These are phyloP conservation scores for Phrynosoma blainvillii DNA, from an alignment of 2,113 vertebrate species.

Conservation along the genomic window DNA sequence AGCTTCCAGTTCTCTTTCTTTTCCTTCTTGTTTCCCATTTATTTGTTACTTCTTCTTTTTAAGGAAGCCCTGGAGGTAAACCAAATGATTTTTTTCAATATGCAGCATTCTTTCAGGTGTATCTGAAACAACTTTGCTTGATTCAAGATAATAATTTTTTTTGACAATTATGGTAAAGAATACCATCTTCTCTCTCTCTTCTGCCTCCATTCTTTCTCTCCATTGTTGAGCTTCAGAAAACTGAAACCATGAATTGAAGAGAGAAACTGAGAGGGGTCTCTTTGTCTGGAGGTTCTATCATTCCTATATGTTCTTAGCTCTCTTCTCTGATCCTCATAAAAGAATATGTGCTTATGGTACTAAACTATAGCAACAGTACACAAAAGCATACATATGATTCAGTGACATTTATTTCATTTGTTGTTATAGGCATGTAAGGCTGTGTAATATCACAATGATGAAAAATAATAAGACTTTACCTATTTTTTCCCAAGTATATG, in stretches of 20 bases:
- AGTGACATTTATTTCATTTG: not conserved
- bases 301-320: slow-evolving; percentile 31
- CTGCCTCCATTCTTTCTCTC: not conserved
- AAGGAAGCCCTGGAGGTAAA: slow-evolving; percentile 53
- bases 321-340: slow-evolving; percentile 28
- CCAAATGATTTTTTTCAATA: slow-evolving; percentile 25
- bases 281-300: slow-evolving; percentile 53
- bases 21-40: slow-evolving; percentile 33
- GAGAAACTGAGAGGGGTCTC: slow-evolving; percentile 42
- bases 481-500: not conserved
- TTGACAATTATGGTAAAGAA: slow-evolving; percentile 47
- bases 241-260: slow-evolving; percentile 22
- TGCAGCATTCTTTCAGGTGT: slow-evolving; percentile 33
- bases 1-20: slow-evolving; percentile 19
- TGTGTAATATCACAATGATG: not conserved
- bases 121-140: slow-evolving; percentile 64
- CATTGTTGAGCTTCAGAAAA: slow-evolving; percentile 38
- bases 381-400: not conserved
- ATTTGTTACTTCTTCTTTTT: slow-evolving; percentile 45
- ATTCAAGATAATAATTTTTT: slow-evolving; percentile 65
- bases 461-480: slow-evolving; percentile 25
- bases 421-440: not conserved
- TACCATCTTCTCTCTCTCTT: not conserved
- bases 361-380: slow-evolving; percentile 11
- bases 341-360: slow-evolving; percentile 35